Conservation (phyloP, 2,888 invertebrate species). For the Fragum sueziense region DNA sequence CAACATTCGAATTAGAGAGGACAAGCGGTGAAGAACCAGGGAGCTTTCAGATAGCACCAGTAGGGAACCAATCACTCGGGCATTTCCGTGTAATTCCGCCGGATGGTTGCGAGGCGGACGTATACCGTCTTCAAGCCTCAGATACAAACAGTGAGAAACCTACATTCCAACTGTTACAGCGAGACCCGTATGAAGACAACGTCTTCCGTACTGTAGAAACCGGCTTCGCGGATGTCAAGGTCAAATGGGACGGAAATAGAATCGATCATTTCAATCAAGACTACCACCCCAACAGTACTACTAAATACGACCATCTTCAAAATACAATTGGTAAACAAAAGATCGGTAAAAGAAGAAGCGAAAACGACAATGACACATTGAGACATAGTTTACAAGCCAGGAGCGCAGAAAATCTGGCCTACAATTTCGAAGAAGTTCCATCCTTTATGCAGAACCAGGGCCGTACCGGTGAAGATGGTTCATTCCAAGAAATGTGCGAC, state of each 20-base stretch:
- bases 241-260: too few relatives aligned
- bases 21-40: background rate
- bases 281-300: too few relatives aligned
- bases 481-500: background rate
- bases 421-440: background rate
- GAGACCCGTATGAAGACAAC: constrained; percentile 3
- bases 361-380: too few relatives aligned
- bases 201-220: background rate
- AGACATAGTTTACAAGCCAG: background rate
- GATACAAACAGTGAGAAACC: background rate
- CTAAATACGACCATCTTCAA: too few relatives aligned
- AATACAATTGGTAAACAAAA: too few relatives aligned
- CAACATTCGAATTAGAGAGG: background rate
- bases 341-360: too few relatives aligned
- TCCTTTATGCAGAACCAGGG: background rate
- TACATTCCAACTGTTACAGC: constrained; percentile 8
- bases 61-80: background rate
- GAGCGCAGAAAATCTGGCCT: constrained; percentile 4
- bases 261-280: too few relatives aligned
- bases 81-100: constrained; percentile 1
- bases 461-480: background rate
- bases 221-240: background rate
- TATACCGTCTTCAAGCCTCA: background rate
- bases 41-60: background rate
- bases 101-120: background rate